Evolutionary conservation across 2,888 invertebrate species (phyloP), one percentile per base, ranked within the genome.

Genomic region (Metellina segmentata): DNA sequence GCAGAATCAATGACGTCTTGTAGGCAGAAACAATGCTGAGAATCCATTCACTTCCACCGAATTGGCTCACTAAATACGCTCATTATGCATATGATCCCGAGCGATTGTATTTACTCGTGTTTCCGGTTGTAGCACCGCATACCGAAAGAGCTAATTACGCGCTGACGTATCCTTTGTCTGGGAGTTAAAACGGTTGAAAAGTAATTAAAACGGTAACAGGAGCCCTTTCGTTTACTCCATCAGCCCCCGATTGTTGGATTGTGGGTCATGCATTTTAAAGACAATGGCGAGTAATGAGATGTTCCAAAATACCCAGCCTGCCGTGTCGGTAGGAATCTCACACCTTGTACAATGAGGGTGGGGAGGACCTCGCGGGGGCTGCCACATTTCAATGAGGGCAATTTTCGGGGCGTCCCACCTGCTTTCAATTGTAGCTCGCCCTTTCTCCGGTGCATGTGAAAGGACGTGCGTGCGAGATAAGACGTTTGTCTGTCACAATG

Each of bases 361-460:
- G 34, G 34, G 34, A 34, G 34, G 34, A 34, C 34, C 34, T 34
- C 34, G 34, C 34, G 34, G 34, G 34, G 34, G 34, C 34, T 34
- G 34, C 34, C 34, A 34, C 1, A 34, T 34, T 34, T 4, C 34
- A 34, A 34, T 34, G 34, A 34, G 34, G 4, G 34, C 74, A 75
- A 75, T 75, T 75, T 48, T 75, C 49, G 49, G 16, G 13, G 20
- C 49, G 74, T 75, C 74, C 49, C 74, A 75, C 74, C 74, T 34
- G 49, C 34, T 75, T 75, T 34, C 11, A 75, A 34, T 34, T 75
- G 74, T 75, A 5, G 71, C 13, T 71, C 19, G 8, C 19, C 71
- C 20, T 16, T 9, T 71, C 71, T 71, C 19, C 20, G 16, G 71
- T 19, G 71, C 19, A 71, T 71, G 71, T 16, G 71, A 71, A 71